Percentiles rank a stretch among this genome's conserved stretches.
phyloP scores from a whole-genome alignment of 2,113 vertebrate species.

The Dasyornis broadbenti region DNA sequence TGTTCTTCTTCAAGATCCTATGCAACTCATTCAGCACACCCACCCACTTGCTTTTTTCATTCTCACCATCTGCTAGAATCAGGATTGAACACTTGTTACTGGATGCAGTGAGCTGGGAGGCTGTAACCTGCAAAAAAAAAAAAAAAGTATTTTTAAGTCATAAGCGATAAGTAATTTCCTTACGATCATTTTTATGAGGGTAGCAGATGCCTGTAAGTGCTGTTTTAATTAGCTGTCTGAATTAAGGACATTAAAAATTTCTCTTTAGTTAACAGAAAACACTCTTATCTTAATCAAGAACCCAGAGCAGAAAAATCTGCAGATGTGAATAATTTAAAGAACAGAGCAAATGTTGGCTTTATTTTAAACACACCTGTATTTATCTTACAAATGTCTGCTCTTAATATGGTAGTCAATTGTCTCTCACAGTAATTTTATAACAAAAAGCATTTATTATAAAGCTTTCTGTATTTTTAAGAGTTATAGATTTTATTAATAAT shows the following conservation, averaged over 20 bases:
- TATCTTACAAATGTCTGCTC: background rate
- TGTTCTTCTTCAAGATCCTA: conserved; percentile 95
- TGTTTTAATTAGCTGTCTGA: background rate
- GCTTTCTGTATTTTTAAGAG: background rate
- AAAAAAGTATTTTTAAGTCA: background rate
- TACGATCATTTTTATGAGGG: background rate
- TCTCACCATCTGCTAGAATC: conserved; percentile 92
- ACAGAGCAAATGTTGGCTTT: background rate
- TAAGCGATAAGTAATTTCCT: background rate
- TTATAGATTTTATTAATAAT: background rate
- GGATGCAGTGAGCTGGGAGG: conserved; percentile 88
- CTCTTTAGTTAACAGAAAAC: background rate
- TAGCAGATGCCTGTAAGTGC: background rate
- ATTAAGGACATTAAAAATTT: background rate
- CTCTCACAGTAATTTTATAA: background rate
- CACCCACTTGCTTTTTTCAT: conserved; percentile 95
- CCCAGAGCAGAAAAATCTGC: background rate
- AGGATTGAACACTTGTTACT: conserved; percentile 91
- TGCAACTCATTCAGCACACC: conserved; percentile 91
- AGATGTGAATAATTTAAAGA: background rate
- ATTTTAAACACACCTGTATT: background rate
- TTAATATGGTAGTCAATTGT: background rate
- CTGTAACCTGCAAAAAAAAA: conserved; percentile 82
- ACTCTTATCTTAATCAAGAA: background rate
- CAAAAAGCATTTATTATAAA: background rate